phyloP scores from a whole-genome alignment of 2,113 vertebrate species.

The Pteropus alecto region DNA sequence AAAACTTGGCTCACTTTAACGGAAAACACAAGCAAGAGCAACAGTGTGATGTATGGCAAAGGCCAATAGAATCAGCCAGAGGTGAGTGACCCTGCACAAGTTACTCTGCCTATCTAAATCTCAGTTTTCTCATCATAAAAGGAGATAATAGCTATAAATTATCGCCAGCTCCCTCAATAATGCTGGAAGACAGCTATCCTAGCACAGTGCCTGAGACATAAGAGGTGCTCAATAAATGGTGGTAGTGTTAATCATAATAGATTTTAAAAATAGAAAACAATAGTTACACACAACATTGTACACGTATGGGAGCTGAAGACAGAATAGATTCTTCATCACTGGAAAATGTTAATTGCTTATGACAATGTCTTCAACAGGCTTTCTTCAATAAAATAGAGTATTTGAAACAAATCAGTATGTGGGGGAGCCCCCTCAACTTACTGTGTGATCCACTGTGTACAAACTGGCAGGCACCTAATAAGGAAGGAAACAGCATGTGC shows the following conservation, averaged over 20 bases:
- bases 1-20: background rate
- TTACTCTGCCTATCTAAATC: conserved; percentile 2
- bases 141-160: background rate
- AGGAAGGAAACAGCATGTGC: conserved; percentile 34
- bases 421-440: conserved; percentile 13
- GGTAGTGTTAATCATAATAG: background rate
- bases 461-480: conserved; percentile 38
- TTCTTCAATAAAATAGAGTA: background rate
- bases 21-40: background rate
- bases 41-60: background rate
- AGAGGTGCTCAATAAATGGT: background rate
- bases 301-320: background rate
- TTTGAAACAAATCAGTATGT: conserved; percentile 18
- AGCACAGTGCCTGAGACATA: background rate
- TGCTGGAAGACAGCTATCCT: background rate
- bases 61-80: background rate
- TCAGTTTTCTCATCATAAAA: conserved; percentile 7
- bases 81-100: background rate
- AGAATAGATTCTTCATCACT: background rate
- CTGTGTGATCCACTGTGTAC: conserved; percentile 40
- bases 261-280: conserved; percentile 33
- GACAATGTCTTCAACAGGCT: background rate
- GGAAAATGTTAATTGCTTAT: conserved; percentile 20
- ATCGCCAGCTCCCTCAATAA: background rate
- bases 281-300: background rate